phyloP scores from a whole-genome alignment of 2,888 invertebrate species.

The Phorcus lineatus region DNA sequence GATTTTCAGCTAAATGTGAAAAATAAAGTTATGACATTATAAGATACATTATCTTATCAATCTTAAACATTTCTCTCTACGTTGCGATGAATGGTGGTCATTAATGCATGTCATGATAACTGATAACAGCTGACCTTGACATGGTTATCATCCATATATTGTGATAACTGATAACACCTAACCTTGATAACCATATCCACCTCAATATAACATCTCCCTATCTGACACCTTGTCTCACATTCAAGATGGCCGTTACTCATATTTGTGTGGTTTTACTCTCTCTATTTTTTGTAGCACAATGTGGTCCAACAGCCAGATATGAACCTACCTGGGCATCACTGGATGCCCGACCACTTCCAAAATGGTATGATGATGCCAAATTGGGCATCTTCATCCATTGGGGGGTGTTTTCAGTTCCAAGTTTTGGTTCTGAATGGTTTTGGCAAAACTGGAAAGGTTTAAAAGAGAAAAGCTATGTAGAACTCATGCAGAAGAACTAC shows the following conservation, averaged over 20 bases:
- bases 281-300: too few species aligned
- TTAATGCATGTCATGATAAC: background rate
- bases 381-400: slow-evolving; percentile 95
- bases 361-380: slow-evolving; percentile 93
- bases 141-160: too few species aligned
- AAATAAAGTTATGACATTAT: too few species aligned
- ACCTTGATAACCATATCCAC: background rate
- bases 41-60: too few species aligned
- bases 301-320: slow-evolving; percentile 27
- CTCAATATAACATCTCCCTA: too few species aligned
- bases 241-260: too few species aligned
- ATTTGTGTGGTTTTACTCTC: too few species aligned
- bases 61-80: too few species aligned
- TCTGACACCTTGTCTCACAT: too few species aligned
- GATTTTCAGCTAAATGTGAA: too few species aligned
- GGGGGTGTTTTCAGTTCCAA: slow-evolving; percentile 94
- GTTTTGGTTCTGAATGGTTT: slow-evolving; percentile 81
- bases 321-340: slow-evolving; percentile 88
- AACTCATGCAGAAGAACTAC: slow-evolving; percentile 44
- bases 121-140: background rate
- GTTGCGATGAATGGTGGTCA: too few species aligned
- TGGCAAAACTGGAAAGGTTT: slow-evolving; percentile 64
- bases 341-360: slow-evolving; percentile 87
- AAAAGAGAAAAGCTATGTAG: slow-evolving; percentile 1
- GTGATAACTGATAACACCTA: background rate